Base-by-base conservation (phyloP, 1,140 invertebrate genomes). In the Drosophila nannoptera region DNA sequence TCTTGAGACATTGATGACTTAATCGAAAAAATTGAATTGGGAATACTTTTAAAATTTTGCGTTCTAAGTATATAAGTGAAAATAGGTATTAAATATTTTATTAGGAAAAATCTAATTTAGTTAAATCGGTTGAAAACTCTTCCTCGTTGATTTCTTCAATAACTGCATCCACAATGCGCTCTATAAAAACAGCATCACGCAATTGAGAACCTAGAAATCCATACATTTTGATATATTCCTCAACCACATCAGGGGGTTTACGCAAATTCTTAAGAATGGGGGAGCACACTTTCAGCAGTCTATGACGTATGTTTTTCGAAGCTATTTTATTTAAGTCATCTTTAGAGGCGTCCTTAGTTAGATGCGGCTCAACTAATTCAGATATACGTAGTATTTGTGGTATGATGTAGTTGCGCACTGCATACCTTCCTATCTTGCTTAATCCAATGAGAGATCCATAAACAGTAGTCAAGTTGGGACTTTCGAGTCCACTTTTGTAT, bases 361-460 rank as follows among this genome's bases (percentile, higher is more conserved):
- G 3, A 40, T 64, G 16, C 0, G 62, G 48, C 8, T 67, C 54
- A 22, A 78, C 68, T 33, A 42, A 42, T 4, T 4, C 5, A 4
- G 71, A 67, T 14, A 78, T 35, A 12, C 32, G 29, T 0, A 3
- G 5, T 11, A 78, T 38, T 6, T 78, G 33, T 0, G 76, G 63
- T 14, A 78, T 11, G 6, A 78, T 40, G n/a, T 31, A 78, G 11
- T 45, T 43, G 0, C 53, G 49, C 3, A 78, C 52, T 5, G 40
- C 45, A 43, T 53, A 46, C 7, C 53, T 58, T 3, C 76, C 76
- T 45, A 78, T 12, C 33, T 78, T 78, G 7, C 55, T 53, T 2
- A 78, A 29, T 4, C 76, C 76, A 31, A 78, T 58, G 7, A 78
- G 53, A 8, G 62, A 60, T 0, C 76, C 76, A 22, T 64, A 78